Evolutionary conservation across 53 echinoderm and acorn worm species (phyloP).

Genomic region (Hippasteria phrygiana): DNA sequence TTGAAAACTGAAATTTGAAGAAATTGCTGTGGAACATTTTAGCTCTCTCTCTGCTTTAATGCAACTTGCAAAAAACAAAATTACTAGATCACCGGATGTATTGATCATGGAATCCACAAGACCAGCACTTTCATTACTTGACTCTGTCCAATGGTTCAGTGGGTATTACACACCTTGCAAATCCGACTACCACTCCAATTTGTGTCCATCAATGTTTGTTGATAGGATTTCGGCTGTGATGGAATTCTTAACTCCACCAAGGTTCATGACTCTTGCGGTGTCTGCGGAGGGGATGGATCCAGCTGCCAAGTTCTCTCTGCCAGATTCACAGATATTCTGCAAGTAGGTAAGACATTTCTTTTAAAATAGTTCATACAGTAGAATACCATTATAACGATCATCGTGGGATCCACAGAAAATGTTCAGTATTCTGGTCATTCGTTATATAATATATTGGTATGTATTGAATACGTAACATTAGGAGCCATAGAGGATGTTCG

Average conservation of each 20-base stretch:
- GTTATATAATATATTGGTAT: no score
- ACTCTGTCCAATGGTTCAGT: neutral
- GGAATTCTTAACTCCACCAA: constrained; percentile 71
- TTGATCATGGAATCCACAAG: neutral
- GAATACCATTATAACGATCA: neutral
- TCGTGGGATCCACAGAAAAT: no score
- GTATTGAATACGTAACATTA: no score
- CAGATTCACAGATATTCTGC: constrained; percentile 62
- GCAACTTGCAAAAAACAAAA: no score
- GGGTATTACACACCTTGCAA: no score
- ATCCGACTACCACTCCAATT: no score
- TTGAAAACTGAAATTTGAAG: no score
- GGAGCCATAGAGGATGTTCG: no score
- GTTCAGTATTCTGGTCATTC: no score
- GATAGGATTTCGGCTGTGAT: constrained; percentile 83
- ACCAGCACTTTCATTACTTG: neutral
- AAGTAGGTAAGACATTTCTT: constrained; percentile 74
- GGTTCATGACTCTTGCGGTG: constrained; percentile 70
- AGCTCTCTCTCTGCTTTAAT: no score
- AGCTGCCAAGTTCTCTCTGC: constrained; percentile 62
- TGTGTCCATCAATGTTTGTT: neutral
- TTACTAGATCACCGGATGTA: no score
- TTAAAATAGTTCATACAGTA: neutral
- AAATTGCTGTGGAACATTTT: no score
- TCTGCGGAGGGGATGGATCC: constrained; percentile 76